Conservation (phyloP, 2,113 vertebrate species). For the Heterocephalus glaber region DNA sequence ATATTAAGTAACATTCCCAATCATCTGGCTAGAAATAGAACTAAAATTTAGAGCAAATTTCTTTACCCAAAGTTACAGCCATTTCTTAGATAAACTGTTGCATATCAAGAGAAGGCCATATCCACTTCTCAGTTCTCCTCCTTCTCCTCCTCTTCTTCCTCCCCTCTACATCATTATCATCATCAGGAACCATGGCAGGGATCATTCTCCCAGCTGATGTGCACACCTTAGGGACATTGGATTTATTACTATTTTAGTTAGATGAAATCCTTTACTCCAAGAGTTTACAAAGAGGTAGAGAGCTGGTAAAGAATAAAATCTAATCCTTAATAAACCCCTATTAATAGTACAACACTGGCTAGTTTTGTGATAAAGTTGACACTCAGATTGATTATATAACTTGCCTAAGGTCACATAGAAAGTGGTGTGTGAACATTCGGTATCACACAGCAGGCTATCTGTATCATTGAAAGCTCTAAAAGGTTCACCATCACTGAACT, state of each 20-base stretch:
- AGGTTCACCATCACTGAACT: background rate
- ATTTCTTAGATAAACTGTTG: background rate
- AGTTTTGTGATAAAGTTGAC: background rate
- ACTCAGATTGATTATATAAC: background rate
- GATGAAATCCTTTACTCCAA: background rate
- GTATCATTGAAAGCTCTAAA: background rate
- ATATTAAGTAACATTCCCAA: background rate
- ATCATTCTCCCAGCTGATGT: too few relatives aligned
- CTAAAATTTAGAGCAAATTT: background rate
- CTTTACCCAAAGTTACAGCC: background rate
- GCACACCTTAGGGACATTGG: background rate
- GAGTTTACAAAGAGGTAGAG: background rate
- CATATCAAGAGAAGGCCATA: background rate
- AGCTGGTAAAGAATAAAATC: background rate
- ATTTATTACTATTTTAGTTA: background rate
- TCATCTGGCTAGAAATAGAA: background rate
- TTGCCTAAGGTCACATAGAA: background rate
- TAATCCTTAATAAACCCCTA: background rate
- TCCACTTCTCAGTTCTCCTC: too few relatives aligned
- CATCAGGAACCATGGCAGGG: background rate
- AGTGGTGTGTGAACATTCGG: background rate
- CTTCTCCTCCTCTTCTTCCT: background rate
- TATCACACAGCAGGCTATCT: background rate
- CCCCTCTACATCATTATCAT: background rate
- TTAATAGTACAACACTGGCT: background rate